Conservation (phyloP, 2,113 vertebrate species). For the western clawed frog (Xenopus tropicalis) region UCB_Xtro_10.0 CM004447.2:31573001-31573500, state of each 20-base stretch:
- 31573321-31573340: slow-evolving; percentile 1
- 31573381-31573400: not conserved
- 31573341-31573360: not conserved
- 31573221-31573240: slow-evolving; percentile 1
- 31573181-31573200: slow-evolving; percentile 7
- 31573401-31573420: not conserved
- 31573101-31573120: not conserved
- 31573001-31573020: too few species aligned
- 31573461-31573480: too few species aligned
- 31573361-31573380: slow-evolving; percentile 3
- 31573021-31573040: too few species aligned
- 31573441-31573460: too few species aligned
- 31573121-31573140: not conserved
- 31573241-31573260: not conserved
- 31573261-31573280: slow-evolving; percentile 3
- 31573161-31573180: not conserved
- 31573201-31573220: not conserved
- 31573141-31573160: slow-evolving; percentile 1
- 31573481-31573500: too few species aligned
- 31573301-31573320: not conserved
- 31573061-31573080: too few species aligned
- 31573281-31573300: not conserved
- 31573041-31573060: too few species aligned
- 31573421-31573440: not conserved
- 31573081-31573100: not conserved